Conservation (phyloP, 2,888 invertebrate species). For the Dyspetes luteomarginatus region DNA sequence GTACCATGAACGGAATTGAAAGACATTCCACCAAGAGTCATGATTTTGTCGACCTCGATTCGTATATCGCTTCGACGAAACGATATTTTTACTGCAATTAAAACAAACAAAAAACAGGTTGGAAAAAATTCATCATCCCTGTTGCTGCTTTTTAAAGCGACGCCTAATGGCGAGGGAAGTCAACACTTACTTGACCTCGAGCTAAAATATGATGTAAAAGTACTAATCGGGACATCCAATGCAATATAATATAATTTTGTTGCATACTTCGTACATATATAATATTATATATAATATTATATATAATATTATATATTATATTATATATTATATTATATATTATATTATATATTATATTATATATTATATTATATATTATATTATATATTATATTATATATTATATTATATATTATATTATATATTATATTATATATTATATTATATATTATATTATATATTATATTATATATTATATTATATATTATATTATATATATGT, state of each 20-base stretch:
- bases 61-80: conserved; percentile 3
- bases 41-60: conserved; percentile 20
- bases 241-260: background rate
- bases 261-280: background rate
- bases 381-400: no score
- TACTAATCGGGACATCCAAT: conserved; percentile 8
- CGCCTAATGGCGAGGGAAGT: background rate
- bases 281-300: no score
- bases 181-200: conserved; percentile 45
- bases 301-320: no score
- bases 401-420: no score
- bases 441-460: no score
- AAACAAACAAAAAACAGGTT: background rate
- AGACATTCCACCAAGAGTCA: conserved; percentile 7
- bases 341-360: no score
- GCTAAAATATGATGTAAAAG: conserved; percentile 20
- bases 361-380: no score
- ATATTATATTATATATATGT: background rate
- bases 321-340: no score
- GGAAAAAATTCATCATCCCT: conserved; percentile 36
- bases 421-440: no score
- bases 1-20: background rate
- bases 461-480: no score
- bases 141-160: background rate
- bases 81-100: background rate